Conservation (phyloP, 2,797 vertebrate species). For the Crax fasciolata region DNA sequence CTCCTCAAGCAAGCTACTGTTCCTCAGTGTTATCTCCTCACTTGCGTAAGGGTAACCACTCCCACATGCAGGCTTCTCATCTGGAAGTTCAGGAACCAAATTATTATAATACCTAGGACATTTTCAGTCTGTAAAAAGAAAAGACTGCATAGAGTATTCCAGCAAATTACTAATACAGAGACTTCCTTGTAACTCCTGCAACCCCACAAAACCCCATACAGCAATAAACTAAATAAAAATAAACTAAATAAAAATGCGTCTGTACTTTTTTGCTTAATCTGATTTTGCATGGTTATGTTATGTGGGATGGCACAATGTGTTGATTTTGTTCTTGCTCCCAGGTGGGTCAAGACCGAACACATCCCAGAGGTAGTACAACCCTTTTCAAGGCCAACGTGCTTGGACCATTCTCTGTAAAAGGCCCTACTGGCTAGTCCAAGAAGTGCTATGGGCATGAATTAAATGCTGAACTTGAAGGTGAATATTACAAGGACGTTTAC, state of each 20-base stretch:
- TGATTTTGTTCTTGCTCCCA: conserved; percentile 59
- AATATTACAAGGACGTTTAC: conserved; percentile 72
- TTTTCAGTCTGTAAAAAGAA: neutral
- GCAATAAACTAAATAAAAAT: neutral
- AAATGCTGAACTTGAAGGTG: conserved; percentile 59
- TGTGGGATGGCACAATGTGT: neutral
- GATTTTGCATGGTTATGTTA: neutral
- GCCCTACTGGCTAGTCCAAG: conserved; percentile 47
- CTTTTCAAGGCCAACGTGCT: neutral
- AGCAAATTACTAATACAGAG: neutral
- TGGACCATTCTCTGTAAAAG: conserved; percentile 39
- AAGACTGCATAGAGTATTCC: neutral
- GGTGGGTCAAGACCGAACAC: conserved; percentile 47
- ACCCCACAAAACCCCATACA: neutral
- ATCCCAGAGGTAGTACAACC: conserved; percentile 5
- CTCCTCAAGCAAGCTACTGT: neutral
- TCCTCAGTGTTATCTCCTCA: neutral
- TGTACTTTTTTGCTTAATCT: neutral
- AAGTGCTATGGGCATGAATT: conserved; percentile 46
- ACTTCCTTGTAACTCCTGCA: neutral
- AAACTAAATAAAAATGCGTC: neutral
- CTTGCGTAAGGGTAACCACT: neutral
- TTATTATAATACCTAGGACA: neutral
- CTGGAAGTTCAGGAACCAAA: neutral
- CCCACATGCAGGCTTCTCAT: neutral